Evolutionary conservation across 2,113 vertebrate genomes (phyloP).

Genomic region (Sus scrofa): DNA sequence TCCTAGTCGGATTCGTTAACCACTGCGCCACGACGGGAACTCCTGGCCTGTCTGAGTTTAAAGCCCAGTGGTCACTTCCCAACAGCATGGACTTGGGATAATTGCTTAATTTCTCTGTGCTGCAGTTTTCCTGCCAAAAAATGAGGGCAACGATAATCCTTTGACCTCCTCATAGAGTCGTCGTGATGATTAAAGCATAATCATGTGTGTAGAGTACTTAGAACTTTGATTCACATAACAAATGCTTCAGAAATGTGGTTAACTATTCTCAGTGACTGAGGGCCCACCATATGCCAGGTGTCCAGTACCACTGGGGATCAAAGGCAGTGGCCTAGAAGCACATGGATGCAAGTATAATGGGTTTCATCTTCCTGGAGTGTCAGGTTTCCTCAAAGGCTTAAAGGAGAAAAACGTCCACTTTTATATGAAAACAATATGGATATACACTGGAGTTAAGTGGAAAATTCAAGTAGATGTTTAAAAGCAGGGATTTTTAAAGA

Average conservation of each 20-base stretch:
- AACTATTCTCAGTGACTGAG: neutral
- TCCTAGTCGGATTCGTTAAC: too few relatives aligned
- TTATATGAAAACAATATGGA: neutral
- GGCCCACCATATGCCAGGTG: neutral
- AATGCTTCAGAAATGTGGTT: neutral
- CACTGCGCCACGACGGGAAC: too few relatives aligned
- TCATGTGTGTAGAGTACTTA: neutral
- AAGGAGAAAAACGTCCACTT: constrained; percentile 42
- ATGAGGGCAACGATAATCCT: neutral
- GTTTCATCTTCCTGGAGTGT: neutral
- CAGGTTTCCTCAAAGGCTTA: constrained; percentile 30
- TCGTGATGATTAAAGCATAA: neutral
- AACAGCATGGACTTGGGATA: neutral
- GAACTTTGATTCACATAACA: neutral
- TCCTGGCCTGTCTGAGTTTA: neutral
- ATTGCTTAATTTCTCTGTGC: neutral
- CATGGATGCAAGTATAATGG: neutral
- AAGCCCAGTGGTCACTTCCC: neutral
- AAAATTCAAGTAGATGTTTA: constrained; percentile 52
- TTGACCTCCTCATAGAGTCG: neutral
- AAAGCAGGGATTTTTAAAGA: constrained; percentile 61
- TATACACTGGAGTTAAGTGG: neutral
- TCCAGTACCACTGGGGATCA: neutral
- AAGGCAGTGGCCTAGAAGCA: neutral
- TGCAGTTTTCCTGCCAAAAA: constrained; percentile 25